phyloP scores from a whole-genome alignment of 2,888 invertebrate species.

The Dascillus cervinus region DNA sequence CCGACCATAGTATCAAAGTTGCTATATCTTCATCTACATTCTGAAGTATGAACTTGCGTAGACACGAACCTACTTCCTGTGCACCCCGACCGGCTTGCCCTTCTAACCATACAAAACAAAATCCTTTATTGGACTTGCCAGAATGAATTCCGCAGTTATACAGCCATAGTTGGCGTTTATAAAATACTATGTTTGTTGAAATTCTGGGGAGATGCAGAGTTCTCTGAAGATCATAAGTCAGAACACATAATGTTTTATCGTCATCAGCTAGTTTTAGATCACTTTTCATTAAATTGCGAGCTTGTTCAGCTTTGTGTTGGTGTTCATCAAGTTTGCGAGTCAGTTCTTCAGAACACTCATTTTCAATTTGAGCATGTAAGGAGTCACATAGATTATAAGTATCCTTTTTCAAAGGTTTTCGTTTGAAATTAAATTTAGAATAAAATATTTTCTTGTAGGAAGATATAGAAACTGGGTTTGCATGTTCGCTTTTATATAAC shows the following conservation, averaged over 20 bases:
- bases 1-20: slow-evolving; percentile 15
- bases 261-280: slow-evolving; percentile 9
- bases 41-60: slow-evolving; percentile 8
- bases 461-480: no score
- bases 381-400: slow-evolving; percentile 7
- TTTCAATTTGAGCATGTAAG: slow-evolving; percentile 4
- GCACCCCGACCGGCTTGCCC: slow-evolving; percentile 5
- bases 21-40: slow-evolving; percentile 3
- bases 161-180: slow-evolving; percentile 24
- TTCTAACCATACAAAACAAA: slow-evolving; percentile 7
- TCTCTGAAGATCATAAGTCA: slow-evolving; percentile 12
- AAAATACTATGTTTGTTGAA: slow-evolving; percentile 23
- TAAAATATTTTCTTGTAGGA: slow-evolving; percentile 8
- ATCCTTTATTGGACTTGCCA: slow-evolving; percentile 13
- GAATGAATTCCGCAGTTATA: slow-evolving; percentile 23
- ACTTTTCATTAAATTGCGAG: slow-evolving; percentile 9
- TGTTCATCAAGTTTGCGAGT: slow-evolving; percentile 3
- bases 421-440: slow-evolving; percentile 3
- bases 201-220: slow-evolving; percentile 20
- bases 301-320: slow-evolving; percentile 3
- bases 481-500: no score
- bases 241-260: slow-evolving; percentile 7
- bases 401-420: slow-evolving; percentile 8
- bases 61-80: slow-evolving; percentile 11
- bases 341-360: slow-evolving; percentile 1